Evolutionary conservation across 2,888 invertebrate genomes (phyloP).

Genomic region (Epistrophe grossulariae): DNA sequence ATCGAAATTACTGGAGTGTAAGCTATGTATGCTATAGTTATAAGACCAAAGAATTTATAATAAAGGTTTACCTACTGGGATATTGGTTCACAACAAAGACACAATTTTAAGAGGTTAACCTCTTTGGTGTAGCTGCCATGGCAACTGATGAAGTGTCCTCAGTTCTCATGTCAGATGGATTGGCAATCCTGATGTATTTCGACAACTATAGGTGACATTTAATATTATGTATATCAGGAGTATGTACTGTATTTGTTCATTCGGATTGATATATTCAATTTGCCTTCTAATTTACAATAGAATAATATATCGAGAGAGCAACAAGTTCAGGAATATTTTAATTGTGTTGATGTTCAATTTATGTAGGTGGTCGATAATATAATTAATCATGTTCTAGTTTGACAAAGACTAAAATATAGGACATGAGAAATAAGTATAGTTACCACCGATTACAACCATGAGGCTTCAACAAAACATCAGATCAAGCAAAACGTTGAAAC

Average conservation of each 20-base stretch:
- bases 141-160: neutral
- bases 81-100: neutral
- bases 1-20: constrained; percentile 17
- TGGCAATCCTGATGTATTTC: neutral
- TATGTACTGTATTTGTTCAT: neutral
- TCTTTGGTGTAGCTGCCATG: neutral
- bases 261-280: neutral
- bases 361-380: no score
- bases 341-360: neutral
- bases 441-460: no score
- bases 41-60: neutral
- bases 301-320: neutral
- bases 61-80: no score
- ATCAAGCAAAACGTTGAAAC: no score
- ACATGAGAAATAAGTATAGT: no score
- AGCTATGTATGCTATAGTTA: neutral
- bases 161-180: neutral
- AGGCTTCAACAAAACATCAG: no score
- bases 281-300: neutral
- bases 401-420: no score
- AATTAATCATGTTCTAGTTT: no score
- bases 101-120: neutral
- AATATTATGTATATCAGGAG: neutral
- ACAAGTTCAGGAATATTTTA: neutral
- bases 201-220: neutral